phyloP scores from a whole-genome alignment of 1,140 invertebrate genomes.

The Lutraria rhynchaena region DNA sequence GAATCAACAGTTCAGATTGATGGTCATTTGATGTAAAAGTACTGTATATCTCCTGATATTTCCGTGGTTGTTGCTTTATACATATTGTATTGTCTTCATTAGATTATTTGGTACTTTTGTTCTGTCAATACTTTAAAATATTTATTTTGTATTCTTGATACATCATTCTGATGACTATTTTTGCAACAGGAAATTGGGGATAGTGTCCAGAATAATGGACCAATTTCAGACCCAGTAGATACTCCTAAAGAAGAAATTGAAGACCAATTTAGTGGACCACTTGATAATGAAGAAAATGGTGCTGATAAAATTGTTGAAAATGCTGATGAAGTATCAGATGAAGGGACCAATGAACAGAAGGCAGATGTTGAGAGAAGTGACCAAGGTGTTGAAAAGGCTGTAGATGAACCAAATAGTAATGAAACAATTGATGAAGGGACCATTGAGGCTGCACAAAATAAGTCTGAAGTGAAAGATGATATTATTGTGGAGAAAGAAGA shows the following conservation, averaged over 20 bases:
- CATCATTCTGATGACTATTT: no score
- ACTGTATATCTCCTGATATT: no score
- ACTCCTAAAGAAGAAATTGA: conserved; percentile 16
- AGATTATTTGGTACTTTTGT: no score
- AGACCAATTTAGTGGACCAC: not conserved
- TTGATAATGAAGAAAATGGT: no score
- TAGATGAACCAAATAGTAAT: not conserved
- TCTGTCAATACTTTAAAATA: no score
- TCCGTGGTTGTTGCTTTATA: no score
- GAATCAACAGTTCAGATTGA: no score
- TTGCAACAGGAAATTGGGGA: conserved; percentile 16
- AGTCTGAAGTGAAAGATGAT: not conserved
- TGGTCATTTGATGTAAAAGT: no score
- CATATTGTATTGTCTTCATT: no score
- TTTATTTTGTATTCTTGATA: no score
- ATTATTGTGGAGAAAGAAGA: not conserved
- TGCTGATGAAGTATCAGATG: conserved; percentile 7
- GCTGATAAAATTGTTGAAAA: not conserved
- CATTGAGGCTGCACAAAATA: not conserved
- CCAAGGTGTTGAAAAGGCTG: conserved; percentile 9
- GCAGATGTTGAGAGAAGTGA: conserved; percentile 1
- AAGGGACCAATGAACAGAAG: conserved; percentile 29
- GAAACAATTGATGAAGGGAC: not conserved
- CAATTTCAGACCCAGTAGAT: conserved; percentile 20
- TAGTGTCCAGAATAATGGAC: conserved; percentile 8